Conservation (phyloP, 92 coral and sea anemone genomes). For the Porites divaricata region DNA sequence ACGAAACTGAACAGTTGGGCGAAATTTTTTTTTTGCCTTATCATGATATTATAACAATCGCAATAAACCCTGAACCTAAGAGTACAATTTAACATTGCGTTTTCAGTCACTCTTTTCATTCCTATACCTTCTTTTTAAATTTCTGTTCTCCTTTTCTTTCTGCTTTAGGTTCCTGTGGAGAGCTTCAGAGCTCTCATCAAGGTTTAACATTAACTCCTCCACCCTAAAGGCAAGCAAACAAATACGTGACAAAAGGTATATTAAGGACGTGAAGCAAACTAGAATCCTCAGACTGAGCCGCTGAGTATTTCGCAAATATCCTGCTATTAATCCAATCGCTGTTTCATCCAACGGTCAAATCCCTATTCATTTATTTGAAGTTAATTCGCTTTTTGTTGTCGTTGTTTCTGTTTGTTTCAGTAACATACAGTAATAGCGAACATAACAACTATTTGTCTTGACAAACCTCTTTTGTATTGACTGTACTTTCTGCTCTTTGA, state of each 20-base stretch:
- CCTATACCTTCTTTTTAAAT: conserved; percentile 78
- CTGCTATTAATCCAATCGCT: too few relatives aligned
- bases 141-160: conserved; percentile 85
- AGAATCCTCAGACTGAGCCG: too few relatives aligned
- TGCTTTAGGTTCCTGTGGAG: conserved; percentile 73
- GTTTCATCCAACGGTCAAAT: too few relatives aligned
- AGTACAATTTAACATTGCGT: too few relatives aligned
- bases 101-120: too few relatives aligned
- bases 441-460: not conserved
- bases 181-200: conserved; percentile 75
- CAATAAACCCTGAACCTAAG: too few relatives aligned
- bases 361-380: too few relatives aligned
- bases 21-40: not conserved
- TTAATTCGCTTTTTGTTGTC: too few relatives aligned
- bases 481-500: conserved; percentile 81
- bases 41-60: too few relatives aligned
- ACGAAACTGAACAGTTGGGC: not conserved
- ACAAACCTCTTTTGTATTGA: conserved; percentile 85
- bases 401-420: not conserved
- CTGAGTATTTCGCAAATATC: too few relatives aligned
- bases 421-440: too few relatives aligned
- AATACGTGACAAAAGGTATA: not conserved
- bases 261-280: too few relatives aligned
- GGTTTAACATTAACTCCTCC: conserved; percentile 74
- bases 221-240: conserved; percentile 46